Conservation (phyloP, 2,888 invertebrate genomes). For the Polyploca ridens region DNA sequence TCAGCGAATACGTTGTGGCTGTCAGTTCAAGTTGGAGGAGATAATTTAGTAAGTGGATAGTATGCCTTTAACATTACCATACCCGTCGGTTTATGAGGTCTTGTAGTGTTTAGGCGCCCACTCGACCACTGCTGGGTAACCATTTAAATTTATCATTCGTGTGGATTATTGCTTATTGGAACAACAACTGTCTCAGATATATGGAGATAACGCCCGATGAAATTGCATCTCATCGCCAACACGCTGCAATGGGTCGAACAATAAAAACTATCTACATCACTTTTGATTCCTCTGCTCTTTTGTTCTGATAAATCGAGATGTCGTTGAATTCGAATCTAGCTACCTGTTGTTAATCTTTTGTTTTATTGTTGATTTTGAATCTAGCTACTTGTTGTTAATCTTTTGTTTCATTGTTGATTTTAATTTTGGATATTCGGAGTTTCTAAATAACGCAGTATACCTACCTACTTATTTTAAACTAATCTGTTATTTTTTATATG, state of each 20-base stretch:
- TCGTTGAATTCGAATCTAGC: neutral
- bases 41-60: slow-evolving; percentile 65
- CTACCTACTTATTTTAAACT: too few species aligned
- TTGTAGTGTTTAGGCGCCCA: slow-evolving; percentile 82
- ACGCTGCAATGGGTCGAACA: slow-evolving; percentile 18
- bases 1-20: slow-evolving; percentile 58
- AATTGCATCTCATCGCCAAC: slow-evolving; percentile 26
- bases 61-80: slow-evolving; percentile 74
- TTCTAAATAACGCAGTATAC: too few species aligned
- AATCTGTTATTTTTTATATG: too few species aligned
- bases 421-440: too few species aligned
- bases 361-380: neutral
- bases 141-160: slow-evolving; percentile 78
- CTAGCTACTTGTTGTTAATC: neutral
- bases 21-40: slow-evolving; percentile 56
- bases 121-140: slow-evolving; percentile 65
- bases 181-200: slow-evolving; percentile 70
- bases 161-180: slow-evolving; percentile 77
- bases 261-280: neutral
- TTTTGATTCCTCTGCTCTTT: neutral
- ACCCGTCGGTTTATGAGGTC: slow-evolving; percentile 78
- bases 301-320: neutral
- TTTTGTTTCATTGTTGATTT: neutral
- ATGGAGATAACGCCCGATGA: slow-evolving; percentile 55
- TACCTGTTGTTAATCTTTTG: neutral